Evolutionary conservation across 35 echinoderm and acorn worm species (phyloP), one percentile per base, ranked within the genome.

Genomic region (Ophioderma brevispina): DNA sequence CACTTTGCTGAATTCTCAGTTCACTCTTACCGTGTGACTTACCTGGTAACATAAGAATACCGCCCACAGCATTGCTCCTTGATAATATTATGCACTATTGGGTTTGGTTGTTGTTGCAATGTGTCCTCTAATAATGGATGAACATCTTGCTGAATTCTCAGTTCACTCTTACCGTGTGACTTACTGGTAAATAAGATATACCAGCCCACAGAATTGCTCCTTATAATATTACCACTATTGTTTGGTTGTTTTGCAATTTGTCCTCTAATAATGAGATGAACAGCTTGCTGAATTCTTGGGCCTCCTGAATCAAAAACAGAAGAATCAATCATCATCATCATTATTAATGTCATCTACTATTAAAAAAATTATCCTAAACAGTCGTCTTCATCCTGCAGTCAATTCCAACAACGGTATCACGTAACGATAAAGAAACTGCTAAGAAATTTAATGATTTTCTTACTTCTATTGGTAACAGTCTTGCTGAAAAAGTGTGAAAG

Each of bases 271-370:
- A 79, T 87, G 97, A 99, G 8, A 99, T 87, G 38, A 99, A 88
- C 8, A 99, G 97, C 80, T 99, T 99, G 38, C 97, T 92, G 40
- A 99, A 99, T 80, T 99, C 97, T 80, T 99, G 97, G 31, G 97
- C 97, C 91, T 99, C 97, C 94, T 99, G 38, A 46, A 46, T 46
- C 41, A 46, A 46, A 46, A 46, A 17, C 41, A 46, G 17, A 46
- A 46, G 4, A 81, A 0, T 46, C 0, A 21, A 80, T 32, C 35
- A 25, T 31, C 56, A 84, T 55, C 25, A 59, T 36, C 28, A 63
- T 33, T 32, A 64, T 32, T 1, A 11, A 1, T 38, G 23, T 25
- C 36, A 81, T 19, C 19, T 0, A 13, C 14, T 41, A 81, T 81
- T 15, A 17, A 13, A 31, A 17, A 46, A 4, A 46, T 46, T 4